Evolutionary conservation across 2,113 vertebrate species (phyloP).

Genomic region (Acrocephalus kingi): DNA sequence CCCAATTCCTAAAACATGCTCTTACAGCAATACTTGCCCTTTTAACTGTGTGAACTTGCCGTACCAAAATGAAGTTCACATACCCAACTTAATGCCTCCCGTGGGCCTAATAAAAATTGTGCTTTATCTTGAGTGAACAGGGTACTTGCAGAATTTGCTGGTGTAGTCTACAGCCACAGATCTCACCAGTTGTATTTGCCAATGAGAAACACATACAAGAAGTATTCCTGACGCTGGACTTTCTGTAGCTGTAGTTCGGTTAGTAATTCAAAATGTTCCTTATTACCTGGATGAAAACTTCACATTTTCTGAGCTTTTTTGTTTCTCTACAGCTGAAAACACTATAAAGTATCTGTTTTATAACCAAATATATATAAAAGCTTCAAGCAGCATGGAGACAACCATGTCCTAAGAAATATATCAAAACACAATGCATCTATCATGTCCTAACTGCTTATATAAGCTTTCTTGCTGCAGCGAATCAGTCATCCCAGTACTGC

Average conservation of each 20-base stretch:
- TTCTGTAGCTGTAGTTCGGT: background rate
- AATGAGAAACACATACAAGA: background rate
- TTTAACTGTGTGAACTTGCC: background rate
- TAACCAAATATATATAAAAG: background rate
- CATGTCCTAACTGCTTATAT: background rate
- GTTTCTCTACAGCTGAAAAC: background rate
- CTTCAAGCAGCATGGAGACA: background rate
- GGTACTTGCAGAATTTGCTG: background rate
- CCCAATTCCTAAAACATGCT: background rate
- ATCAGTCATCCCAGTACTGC: background rate
- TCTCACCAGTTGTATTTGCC: background rate
- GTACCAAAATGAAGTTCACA: background rate
- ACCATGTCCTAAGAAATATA: background rate
- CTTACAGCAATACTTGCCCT: background rate
- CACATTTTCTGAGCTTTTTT: background rate
- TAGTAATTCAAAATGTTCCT: background rate
- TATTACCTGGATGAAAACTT: background rate
- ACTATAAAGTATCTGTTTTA: background rate
- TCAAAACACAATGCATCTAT: background rate
- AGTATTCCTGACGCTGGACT: background rate
- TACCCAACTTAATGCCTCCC: background rate
- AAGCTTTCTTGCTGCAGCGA: background rate
- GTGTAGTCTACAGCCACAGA: background rate
- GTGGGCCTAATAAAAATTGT: background rate
- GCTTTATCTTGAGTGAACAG: background rate